These are phyloP conservation scores for Anolis apletophallus DNA, from an alignment of 2,797 vertebrate species.

Conservation along the genomic window DNA sequence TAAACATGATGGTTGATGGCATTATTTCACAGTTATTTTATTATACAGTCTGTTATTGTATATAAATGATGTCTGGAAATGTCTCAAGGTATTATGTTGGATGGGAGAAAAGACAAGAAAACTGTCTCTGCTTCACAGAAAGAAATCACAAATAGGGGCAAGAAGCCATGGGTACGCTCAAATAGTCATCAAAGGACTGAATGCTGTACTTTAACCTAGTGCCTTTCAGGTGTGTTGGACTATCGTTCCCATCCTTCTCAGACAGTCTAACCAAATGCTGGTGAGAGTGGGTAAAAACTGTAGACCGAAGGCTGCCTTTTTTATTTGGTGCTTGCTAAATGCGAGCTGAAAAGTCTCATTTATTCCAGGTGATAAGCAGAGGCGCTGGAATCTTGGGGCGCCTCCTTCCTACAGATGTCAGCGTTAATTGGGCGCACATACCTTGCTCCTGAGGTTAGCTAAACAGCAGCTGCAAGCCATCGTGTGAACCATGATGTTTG, in stretches of 20 bases:
- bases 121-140: neutral
- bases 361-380: no score
- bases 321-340: neutral
- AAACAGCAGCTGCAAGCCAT: no score
- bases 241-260: neutral
- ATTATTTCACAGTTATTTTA: slow-evolving; percentile 24
- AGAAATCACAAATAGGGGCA: neutral
- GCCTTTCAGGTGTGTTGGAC: neutral
- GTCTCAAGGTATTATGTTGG: slow-evolving; percentile 2
- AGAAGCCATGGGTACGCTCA: neutral
- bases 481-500: no score
- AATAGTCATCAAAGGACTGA: neutral
- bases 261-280: neutral
- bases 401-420: no score
- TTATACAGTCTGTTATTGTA: neutral
- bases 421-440: no score
- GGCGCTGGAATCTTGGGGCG: no score
- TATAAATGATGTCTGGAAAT: slow-evolving; percentile 10
- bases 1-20: neutral
- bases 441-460: no score
- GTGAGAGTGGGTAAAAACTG: neutral
- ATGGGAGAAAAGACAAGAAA: neutral
- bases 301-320: neutral
- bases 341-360: neutral
- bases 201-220: neutral